Base-by-base conservation (phyloP, 2,797 vertebrate genomes). In the Buceros bicornis region DNA sequence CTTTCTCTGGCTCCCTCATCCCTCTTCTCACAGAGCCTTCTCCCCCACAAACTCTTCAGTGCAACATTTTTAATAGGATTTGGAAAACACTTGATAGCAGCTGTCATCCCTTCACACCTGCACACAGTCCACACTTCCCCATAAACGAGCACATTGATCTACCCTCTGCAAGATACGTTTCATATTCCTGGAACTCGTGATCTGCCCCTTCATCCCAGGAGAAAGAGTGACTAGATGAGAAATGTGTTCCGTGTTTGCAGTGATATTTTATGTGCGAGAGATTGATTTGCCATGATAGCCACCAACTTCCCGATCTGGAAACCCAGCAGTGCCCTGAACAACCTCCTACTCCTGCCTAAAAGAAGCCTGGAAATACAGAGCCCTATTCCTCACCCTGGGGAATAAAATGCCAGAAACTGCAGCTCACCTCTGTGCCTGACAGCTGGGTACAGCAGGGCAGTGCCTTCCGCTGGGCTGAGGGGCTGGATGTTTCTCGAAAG, bases 121-220 rank as follows among this genome's bases (percentile, higher is more conserved):
- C 64, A 60, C 57, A 51, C 69, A 31, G 77, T 10, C 86, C 3
- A 3, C 25, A 17, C 69, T 42, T 78, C 50, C 70, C 72, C 48
- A 71, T 26, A 42, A 64, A 71, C 0, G 1, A 76, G 51, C 58
- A 66, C 69, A 94, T 90, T 3, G 1, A 93, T 93, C 90, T 14
- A 5, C 19, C 33, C 74, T 79, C 76, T 79, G 56, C 54, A 60
- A 86, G n/a, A 88, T n/a, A 18, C 21, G 79, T 90, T 95, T 91
- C 15, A 80, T 95, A 90, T 60, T n/a, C 60, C 53, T 50, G 58
- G 64, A 88, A 85, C 51, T 84, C 82, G 77, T 82, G 70, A 69
- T 74, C 90, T 66, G 70, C 87, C 24, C 7, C 29, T 40, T 90
- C 86, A 69, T 90, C 91, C 82, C 91, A 91, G 88, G 76, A 93